Evolutionary conservation across 2,113 vertebrate species (phyloP), one percentile per base, ranked within the genome.

Genomic region (Tyto alba): DNA sequence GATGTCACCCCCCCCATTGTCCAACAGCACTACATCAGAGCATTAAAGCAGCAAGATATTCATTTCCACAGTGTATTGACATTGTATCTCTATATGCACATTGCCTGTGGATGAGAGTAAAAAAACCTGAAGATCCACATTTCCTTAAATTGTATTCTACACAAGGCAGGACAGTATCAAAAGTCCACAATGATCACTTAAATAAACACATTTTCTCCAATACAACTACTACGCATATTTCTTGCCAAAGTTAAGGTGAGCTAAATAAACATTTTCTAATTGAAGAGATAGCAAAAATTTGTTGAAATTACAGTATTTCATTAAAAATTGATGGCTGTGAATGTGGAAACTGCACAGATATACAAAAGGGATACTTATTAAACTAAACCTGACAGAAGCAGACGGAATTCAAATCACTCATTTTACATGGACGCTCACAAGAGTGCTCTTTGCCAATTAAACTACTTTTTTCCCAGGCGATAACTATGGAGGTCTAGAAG

Each of bases 101-200:
- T 74, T 89, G 86, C 60, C 67, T 86, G 85, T 91, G 87, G 83
- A 96, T 53, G 92, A 92, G 80, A 94, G 63, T 96, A 80, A 91
- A 89, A 73, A 62, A 86, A 59, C 41, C 89, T 64, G 36, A 94
- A 97, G 59, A 95, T 64, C 30, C 11, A 13, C 27, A 40, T 75
- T 96, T 81, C 90, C 14, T 97, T 87, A 93, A 84, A 90, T 14
- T 69, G 87, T 83, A 95, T 91, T 96, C 89, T 93, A 62, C 11
- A 9, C 90, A 95, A 90, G 90, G 94, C 93, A 93, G 85, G 94
- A 95, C 84, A 96, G 92, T 4, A 90, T 89, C 87, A 92, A 2
- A 97, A 97, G 38, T 90, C 29, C 79, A 90, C 80, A 95, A 87
- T 50, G 79, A 91, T 94, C 88, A 80, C 73, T 95, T 86, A 88